Evolutionary conservation across 2,113 vertebrate species (phyloP).

Genomic region (Dolichallabes microphthalmus): DNA sequence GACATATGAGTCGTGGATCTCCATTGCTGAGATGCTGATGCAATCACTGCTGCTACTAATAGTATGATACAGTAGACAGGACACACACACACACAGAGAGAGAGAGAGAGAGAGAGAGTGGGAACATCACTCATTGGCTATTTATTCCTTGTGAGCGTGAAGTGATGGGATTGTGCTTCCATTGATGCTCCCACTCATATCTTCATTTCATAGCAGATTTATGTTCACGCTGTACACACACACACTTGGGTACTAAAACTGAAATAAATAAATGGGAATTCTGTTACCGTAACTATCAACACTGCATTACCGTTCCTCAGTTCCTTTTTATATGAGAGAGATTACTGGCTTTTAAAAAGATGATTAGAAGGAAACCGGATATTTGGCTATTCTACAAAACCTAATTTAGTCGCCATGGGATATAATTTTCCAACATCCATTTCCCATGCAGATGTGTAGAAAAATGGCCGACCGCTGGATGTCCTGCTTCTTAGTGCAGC

Average conservation of each 20-base stretch:
- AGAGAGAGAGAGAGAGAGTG: background rate
- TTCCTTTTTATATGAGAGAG: background rate
- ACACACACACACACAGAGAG: background rate
- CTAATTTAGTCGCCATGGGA: background rate
- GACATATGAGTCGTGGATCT: constrained; percentile 23
- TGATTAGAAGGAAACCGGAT: background rate
- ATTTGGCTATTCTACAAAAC: background rate
- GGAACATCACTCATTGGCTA: background rate
- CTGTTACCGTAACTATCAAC: background rate
- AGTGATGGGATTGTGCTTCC: constrained; percentile 26
- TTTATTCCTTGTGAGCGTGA: constrained; percentile 36
- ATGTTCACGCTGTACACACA: background rate
- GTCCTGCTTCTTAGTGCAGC: background rate
- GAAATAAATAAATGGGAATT: background rate
- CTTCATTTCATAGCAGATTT: constrained; percentile 30
- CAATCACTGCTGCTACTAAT: constrained; percentile 9
- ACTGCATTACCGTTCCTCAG: background rate
- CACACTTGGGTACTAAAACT: background rate
- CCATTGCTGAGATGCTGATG: background rate
- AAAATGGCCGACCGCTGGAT: background rate
- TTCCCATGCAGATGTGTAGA: background rate
- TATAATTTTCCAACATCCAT: background rate
- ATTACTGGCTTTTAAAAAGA: background rate
- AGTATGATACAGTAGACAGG: constrained; percentile 10
- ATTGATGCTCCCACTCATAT: constrained; percentile 6